A percentile compares a stretch with the other conserved stretches of the same genome.
These are phyloP conservation scores for Pseudoips prasinana DNA, from an alignment of 2,888 invertebrate genomes.

Conservation along the genomic window DNA sequence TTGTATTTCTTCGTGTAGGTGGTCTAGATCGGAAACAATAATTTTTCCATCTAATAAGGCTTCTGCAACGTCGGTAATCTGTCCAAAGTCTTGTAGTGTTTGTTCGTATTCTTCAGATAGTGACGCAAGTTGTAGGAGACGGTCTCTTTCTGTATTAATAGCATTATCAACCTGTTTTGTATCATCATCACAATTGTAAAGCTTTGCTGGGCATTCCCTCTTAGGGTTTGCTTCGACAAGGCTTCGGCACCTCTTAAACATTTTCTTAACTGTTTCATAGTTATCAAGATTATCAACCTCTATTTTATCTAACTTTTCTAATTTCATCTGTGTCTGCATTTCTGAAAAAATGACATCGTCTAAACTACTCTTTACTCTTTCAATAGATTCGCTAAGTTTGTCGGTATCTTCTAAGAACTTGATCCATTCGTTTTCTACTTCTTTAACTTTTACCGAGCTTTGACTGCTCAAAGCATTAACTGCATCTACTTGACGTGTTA, in stretches of 20 bases:
- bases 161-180: constrained; percentile 86
- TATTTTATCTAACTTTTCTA: constrained; percentile 86
- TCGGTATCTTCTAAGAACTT: constrained; percentile 85
- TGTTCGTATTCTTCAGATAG: constrained; percentile 94
- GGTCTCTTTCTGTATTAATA: constrained; percentile 87
- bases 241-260: constrained; percentile 83
- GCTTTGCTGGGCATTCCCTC: constrained; percentile 85
- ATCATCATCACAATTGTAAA: constrained; percentile 85
- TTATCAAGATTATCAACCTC: constrained; percentile 85
- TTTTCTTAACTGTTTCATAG: constrained; percentile 81
- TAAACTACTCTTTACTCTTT: constrained; percentile 74
- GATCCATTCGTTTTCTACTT: constrained; percentile 86
- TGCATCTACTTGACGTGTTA: constrained; percentile 85
- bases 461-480: constrained; percentile 84
- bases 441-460: constrained; percentile 66
- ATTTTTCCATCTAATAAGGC: constrained; percentile 90
- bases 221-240: constrained; percentile 87
- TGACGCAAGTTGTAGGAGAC: constrained; percentile 87
- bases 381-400: constrained; percentile 77
- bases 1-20: constrained; percentile 94
- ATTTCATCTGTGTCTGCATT: constrained; percentile 84
- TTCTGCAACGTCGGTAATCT: constrained; percentile 92
- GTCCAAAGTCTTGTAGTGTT: constrained; percentile 92
- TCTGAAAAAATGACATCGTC: constrained; percentile 84
- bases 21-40: constrained; percentile 87